These are phyloP conservation scores for Tragelaphus scriptus DNA, from an alignment of 2,113 vertebrate genomes.

Conservation along the genomic window DNA sequence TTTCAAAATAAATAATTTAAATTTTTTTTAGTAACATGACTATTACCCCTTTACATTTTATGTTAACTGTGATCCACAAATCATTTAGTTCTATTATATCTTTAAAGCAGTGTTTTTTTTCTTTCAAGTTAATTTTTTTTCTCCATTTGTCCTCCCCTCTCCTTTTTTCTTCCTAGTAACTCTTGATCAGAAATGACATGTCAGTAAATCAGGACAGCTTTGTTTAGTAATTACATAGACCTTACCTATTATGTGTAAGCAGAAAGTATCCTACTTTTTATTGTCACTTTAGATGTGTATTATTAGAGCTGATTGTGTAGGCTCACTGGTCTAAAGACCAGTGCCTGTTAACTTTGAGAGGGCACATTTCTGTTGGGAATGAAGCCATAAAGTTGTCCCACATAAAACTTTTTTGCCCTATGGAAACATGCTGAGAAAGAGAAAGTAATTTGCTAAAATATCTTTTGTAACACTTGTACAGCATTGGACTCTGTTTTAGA, in stretches of 20 bases:
- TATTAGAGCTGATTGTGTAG: conserved; percentile 41
- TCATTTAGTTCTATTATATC: neutral
- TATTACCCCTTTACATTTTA: conserved; percentile 56
- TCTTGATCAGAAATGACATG: conserved; percentile 49
- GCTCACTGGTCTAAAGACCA: conserved; percentile 41
- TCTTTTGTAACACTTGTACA: conserved; percentile 40
- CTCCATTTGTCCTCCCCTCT: neutral
- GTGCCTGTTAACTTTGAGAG: conserved; percentile 10
- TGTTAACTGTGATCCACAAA: conserved; percentile 30
- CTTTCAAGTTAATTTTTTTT: conserved; percentile 59
- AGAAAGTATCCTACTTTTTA: neutral
- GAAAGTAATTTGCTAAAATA: conserved; percentile 39
- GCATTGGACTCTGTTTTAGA: conserved; percentile 47
- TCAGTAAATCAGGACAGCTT: conserved; percentile 61
- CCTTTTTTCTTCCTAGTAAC: neutral
- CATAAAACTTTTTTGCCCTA: conserved; percentile 54
- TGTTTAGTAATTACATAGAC: conserved; percentile 49
- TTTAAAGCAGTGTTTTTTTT: conserved; percentile 26
- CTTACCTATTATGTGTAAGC: neutral
- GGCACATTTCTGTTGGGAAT: neutral
- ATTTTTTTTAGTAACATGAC: conserved; percentile 9
- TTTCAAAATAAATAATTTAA: conserved; percentile 49
- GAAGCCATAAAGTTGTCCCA: neutral
- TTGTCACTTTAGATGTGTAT: conserved; percentile 60
- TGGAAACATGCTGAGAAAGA: conserved; percentile 41